phyloP scores from a whole-genome alignment of 2,888 invertebrate species.

The Ditylenchus weischeri region DNA sequence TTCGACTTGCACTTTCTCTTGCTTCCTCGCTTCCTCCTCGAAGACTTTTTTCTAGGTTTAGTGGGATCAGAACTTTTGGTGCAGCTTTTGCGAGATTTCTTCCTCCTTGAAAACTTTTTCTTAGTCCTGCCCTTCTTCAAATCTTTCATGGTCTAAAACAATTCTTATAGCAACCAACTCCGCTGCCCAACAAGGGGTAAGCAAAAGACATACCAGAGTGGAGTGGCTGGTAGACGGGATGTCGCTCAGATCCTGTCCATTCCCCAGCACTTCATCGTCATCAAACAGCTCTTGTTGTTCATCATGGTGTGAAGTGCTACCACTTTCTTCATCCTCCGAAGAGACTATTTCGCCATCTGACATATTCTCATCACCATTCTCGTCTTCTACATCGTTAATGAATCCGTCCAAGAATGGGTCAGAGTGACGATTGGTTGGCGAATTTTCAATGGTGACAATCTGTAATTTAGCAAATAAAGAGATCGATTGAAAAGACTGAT shows the following conservation, averaged over 20 bases:
- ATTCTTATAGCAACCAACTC: background rate
- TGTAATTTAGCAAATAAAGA: background rate
- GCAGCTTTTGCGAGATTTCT: background rate
- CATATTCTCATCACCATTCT: background rate
- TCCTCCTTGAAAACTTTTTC: background rate
- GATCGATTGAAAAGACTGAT: background rate
- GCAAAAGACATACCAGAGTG: too few relatives aligned
- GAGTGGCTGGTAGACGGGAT: background rate
- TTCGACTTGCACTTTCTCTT: constrained; percentile 7
- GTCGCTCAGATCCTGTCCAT: background rate
- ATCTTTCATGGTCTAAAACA: constrained; percentile 5
- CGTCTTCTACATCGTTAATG: background rate
- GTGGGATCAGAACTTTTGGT: background rate
- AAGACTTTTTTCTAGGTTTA: background rate
- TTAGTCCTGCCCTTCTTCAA: constrained; percentile 2
- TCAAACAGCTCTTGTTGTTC: constrained; percentile 4
- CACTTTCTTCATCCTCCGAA: constrained; percentile 2
- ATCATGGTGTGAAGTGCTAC: background rate
- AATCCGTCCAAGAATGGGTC: background rate
- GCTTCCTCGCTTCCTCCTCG: background rate
- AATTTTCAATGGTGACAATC: too few relatives aligned
- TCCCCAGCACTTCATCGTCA: constrained; percentile 5
- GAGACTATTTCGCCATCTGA: background rate
- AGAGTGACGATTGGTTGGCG: too few relatives aligned
- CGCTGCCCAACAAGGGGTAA: background rate